A percentile compares a stretch with the other conserved stretches of the same genome.
Conservation (phyloP, 2,888 invertebrate genomes). For the Danaus chrysippus region DNA sequence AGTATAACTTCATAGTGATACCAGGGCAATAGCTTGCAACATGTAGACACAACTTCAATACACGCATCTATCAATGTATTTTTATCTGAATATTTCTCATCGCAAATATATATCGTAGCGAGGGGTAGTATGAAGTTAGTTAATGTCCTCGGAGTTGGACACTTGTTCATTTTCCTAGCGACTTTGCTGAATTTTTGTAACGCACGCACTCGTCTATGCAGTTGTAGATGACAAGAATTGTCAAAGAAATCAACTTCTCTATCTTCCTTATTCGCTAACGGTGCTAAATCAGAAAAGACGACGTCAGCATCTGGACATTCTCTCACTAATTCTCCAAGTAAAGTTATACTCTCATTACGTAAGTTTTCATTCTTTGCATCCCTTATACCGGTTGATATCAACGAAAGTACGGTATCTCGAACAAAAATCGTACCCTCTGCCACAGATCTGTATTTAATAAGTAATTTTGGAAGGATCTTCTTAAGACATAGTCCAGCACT, state of each 20-base stretch:
- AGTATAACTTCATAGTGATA: constrained; percentile 91
- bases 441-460: constrained; percentile 74
- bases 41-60: constrained; percentile 87
- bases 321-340: constrained; percentile 87
- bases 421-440: constrained; percentile 83
- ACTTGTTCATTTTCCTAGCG: constrained; percentile 79
- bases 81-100: constrained; percentile 86
- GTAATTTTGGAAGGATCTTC: constrained; percentile 81
- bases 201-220: constrained; percentile 91
- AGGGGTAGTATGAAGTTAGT: constrained; percentile 93
- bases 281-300: constrained; percentile 84
- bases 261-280: constrained; percentile 84
- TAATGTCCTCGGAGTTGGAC: constrained; percentile 84
- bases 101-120: constrained; percentile 87
- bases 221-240: constrained; percentile 92
- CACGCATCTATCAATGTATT: constrained; percentile 91
- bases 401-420: constrained; percentile 84
- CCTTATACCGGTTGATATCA: constrained; percentile 86
- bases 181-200: constrained; percentile 85
- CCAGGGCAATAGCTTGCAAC: constrained; percentile 92
- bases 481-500: constrained; percentile 87
- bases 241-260: constrained; percentile 96
- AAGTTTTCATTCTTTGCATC: constrained; percentile 84
- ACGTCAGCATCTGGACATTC: constrained; percentile 85
- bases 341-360: constrained; percentile 87